phyloP scores from a whole-genome alignment of 2,113 vertebrate genomes.

The Charadrius vociferus region DNA sequence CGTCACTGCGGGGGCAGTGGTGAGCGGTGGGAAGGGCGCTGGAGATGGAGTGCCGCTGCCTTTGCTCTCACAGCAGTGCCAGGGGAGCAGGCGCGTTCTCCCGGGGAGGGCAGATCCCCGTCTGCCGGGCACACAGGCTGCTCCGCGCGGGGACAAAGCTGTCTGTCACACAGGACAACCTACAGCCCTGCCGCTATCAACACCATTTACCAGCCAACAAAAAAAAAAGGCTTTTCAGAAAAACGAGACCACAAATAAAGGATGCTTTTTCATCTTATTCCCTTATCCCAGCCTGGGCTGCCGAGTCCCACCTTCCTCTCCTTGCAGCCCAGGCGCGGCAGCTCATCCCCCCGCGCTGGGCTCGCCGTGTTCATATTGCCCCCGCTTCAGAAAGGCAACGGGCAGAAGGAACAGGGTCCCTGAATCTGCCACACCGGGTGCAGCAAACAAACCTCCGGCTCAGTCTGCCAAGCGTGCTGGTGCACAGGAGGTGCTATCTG shows the following conservation, averaged over 20 bases:
- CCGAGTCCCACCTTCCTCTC: background rate
- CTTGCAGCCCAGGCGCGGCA: background rate
- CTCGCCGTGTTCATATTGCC: fast-evolving
- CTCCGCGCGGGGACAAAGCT: background rate
- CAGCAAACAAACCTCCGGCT: background rate
- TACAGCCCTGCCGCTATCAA: fast-evolving
- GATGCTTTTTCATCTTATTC: background rate
- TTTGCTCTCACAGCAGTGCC: background rate
- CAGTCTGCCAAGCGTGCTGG: background rate
- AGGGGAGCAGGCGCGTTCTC: background rate
- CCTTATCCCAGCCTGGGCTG: background rate
- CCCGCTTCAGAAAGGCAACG: fast-evolving
- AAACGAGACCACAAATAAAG: background rate
- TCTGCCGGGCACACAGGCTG: background rate
- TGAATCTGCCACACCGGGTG: fast-evolving
- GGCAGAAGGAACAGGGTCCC: background rate
- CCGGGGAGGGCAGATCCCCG: background rate
- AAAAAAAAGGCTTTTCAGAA: background rate
- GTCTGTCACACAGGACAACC: background rate
- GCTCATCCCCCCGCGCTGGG: fast-evolving
- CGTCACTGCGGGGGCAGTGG: fast-evolving
- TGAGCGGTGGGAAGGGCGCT: background rate
- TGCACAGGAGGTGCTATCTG: background rate
- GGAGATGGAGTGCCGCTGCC: background rate
- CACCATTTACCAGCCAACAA: background rate